Conservation (phyloP, 2,113 vertebrate genomes). For the Fulmarus glacialis region DNA sequence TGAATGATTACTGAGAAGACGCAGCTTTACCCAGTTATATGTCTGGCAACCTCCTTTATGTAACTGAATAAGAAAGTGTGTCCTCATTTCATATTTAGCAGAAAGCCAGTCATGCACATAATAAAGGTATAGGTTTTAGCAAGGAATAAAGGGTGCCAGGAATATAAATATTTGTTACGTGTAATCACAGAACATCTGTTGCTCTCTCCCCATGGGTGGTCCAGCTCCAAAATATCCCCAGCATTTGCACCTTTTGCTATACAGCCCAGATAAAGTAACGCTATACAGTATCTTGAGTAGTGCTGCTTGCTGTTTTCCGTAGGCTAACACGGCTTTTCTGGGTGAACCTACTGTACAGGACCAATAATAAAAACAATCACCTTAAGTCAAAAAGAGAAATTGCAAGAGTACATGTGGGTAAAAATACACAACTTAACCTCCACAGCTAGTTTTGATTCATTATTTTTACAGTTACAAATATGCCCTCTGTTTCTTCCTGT, state of each 20-base stretch:
- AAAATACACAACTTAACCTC: not conserved
- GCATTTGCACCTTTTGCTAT: not conserved
- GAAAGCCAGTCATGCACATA: not conserved
- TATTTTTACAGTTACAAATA: not conserved
- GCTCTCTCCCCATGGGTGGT: conserved; percentile 43
- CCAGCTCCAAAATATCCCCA: not conserved
- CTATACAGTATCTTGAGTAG: not conserved
- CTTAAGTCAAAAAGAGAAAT: not conserved
- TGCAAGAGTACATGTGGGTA: not conserved
- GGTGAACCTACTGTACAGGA: not conserved
- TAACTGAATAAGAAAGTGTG: not conserved
- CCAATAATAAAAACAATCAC: not conserved
- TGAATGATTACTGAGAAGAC: not conserved
- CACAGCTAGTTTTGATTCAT: not conserved
- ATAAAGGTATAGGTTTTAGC: conserved; percentile 18
- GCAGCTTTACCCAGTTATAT: not conserved
- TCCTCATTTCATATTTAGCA: conserved; percentile 18
- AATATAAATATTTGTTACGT: conserved; percentile 30
- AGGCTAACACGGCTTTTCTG: not conserved
- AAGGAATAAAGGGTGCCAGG: not conserved
- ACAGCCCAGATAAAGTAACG: not conserved
- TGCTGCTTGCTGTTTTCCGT: not conserved
- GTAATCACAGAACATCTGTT: conserved; percentile 60
- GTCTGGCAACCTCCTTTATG: not conserved
- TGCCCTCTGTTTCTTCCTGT: not conserved